Base-by-base conservation (phyloP, 2,113 vertebrate species). In the Conger conger region DNA sequence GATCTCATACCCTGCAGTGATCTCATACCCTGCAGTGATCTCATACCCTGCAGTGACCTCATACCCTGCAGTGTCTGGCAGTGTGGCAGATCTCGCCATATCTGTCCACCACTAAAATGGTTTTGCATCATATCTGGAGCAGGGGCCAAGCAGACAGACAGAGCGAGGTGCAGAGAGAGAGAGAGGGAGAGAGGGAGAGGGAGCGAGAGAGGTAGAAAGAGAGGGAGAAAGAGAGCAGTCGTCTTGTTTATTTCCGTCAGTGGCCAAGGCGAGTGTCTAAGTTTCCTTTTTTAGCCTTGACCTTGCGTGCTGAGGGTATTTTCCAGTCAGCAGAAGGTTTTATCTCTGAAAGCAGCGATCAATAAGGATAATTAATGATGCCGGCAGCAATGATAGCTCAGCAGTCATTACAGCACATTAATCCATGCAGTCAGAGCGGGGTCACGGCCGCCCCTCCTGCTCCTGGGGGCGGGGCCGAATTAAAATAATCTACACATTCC, bases 341-440 rank as follows among this genome's bases (percentile, higher is more conserved):
- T 98, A 98, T 98, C 98, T 99, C 96, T 96, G 97, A 97, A 97
- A 97, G 97, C 96, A 96, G 95, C 97, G 97, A 99, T 99, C 98
- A 99, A 99, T 99, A 99, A 98, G 96, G 97, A 99, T 99, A 99
- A 99, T 99, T 99, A 99, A 99, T 99, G 98, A 99, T 97, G 97
- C 97, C 97, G 96, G 96, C 96, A 96, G 96, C 97, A 97, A 97
- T 98, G 97, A 99, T 97, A 97, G 97, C 97, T 97, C 96, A 97
- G 97, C 98, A 97, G 97, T 98, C 97, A 99, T 98, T 97, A 97
- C 95, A 94, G 95, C 94, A 95, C 97, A 98, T 99, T 99, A 98
- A 98, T 98, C 97, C 97, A 96, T 96, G 96, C 96, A 97, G 97
- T 97, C 97, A 96, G 96, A 90, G 94, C 91, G 93, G 96, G 98